A percentile compares a stretch with the other conserved stretches of the same genome.
Conservation (phyloP, 2,888 invertebrate species). For the Caenorhabditis panamensis region DNA sequence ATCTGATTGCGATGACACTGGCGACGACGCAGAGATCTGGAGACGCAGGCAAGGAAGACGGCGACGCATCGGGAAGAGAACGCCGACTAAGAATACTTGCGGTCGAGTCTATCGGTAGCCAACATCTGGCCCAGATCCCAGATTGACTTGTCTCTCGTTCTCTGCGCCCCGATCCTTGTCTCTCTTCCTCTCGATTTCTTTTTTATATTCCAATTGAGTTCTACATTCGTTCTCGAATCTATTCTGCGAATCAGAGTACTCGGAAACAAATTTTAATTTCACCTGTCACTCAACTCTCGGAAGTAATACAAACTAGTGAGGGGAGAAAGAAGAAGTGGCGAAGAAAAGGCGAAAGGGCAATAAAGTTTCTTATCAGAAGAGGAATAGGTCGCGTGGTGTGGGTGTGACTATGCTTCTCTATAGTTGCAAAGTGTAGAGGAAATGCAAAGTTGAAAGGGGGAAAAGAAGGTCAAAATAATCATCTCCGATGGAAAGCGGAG, state of each 20-base stretch:
- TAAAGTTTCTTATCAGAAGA: conserved; percentile 31
- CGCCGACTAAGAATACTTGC: neutral
- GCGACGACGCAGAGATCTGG: neutral
- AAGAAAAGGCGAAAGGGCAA: conserved; percentile 11
- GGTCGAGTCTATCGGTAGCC: conserved; percentile 19
- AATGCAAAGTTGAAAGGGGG: neutral
- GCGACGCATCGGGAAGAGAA: neutral
- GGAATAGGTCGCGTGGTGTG: neutral
- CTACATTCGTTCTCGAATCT: too few species aligned
- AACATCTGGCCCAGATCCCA: conserved; percentile 40
- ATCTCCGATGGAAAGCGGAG: too few species aligned
- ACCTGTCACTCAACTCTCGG: conserved; percentile 1
- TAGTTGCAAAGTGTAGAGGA: neutral
- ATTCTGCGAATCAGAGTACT: conserved; percentile 6
- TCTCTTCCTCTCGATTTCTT: neutral
- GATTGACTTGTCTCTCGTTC: conserved; percentile 29
- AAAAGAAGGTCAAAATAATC: neutral
- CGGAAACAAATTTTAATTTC: conserved; percentile 4
- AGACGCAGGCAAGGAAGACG: neutral
- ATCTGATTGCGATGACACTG: conserved; percentile 50
- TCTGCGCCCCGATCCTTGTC: conserved; percentile 1
- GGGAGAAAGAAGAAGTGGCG: conserved; percentile 1
- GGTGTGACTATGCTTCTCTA: neutral
- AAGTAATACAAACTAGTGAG: neutral
- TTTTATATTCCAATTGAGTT: neutral